Conservation (phyloP, 2,888 invertebrate species). For the Mycalesis mineus region DNA sequence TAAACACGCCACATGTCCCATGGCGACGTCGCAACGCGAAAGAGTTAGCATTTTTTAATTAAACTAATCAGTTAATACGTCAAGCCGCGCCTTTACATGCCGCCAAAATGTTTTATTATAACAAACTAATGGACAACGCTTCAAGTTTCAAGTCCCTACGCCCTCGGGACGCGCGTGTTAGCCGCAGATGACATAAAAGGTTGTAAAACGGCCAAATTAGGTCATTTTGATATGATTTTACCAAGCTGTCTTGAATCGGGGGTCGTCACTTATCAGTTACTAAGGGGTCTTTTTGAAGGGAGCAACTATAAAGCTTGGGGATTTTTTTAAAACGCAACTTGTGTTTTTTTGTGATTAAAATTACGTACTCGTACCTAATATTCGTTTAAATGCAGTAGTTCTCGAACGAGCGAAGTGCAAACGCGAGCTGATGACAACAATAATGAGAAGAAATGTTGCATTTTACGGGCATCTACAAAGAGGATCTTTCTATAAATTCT, state of each 20-base stretch:
- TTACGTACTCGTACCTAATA: no score
- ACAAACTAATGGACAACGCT: constrained; percentile 30
- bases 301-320: not conserved
- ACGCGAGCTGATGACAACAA: no score
- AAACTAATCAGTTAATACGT: constrained; percentile 74
- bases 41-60: constrained; percentile 74
- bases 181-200: constrained; percentile 16
- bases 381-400: no score
- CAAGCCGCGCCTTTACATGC: constrained; percentile 52
- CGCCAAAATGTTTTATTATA: constrained; percentile 30
- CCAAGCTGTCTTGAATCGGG: constrained; percentile 5
- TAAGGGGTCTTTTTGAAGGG: not conserved
- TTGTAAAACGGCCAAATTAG: constrained; percentile 25
- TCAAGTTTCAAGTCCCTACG: constrained; percentile 26
- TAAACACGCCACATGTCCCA: constrained; percentile 55
- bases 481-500: no score
- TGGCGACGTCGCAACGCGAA: constrained; percentile 45
- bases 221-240: constrained; percentile 29
- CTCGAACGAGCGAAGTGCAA: no score
- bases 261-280: not conserved
- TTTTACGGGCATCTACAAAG: no score
- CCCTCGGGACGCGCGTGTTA: constrained; percentile 23
- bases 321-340: no score
- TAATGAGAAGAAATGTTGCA: no score
- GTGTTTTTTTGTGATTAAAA: no score